These are phyloP conservation scores for Diplodus puntazzo DNA, from an alignment of 2,797 vertebrate genomes.

Conservation along the genomic window DNA sequence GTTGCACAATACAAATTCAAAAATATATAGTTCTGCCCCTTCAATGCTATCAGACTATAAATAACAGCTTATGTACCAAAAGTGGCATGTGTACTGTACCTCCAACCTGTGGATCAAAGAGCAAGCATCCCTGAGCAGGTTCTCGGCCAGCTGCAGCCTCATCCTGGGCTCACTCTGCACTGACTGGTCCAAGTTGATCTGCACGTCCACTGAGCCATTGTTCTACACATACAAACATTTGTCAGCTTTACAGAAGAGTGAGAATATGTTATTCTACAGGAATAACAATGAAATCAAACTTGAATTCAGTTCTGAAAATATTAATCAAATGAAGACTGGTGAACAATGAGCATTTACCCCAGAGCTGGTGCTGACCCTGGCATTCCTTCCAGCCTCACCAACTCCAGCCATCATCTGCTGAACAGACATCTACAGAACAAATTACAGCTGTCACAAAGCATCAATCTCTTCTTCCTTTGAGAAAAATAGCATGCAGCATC, in stretches of 20 bases:
- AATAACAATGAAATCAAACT: too few relatives aligned
- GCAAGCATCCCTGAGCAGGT: constrained; percentile 87
- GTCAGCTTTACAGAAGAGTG: constrained; percentile 17
- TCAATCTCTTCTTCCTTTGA: neutral
- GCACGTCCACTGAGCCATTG: constrained; percentile 88
- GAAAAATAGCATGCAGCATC: neutral
- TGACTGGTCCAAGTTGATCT: constrained; percentile 89
- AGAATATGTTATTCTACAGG: neutral
- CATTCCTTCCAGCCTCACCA: constrained; percentile 76
- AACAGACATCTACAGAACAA: constrained; percentile 79
- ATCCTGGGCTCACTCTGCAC: constrained; percentile 89
- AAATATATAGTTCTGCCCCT: too few relatives aligned
- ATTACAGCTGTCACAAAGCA: neutral
- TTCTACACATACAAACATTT: constrained; percentile 59
- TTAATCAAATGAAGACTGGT: neutral
- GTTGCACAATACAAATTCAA: neutral
- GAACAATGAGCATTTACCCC: constrained; percentile 70
- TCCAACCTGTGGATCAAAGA: constrained; percentile 87
- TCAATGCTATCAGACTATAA: neutral
- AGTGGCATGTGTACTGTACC: constrained; percentile 68
- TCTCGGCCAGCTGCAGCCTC: constrained; percentile 89
- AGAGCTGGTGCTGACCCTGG: constrained; percentile 75
- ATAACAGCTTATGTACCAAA: neutral
- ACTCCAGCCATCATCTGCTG: constrained; percentile 84
- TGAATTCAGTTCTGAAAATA: neutral